Evolutionary conservation across 2,888 invertebrate genomes (phyloP), one percentile per base, ranked within the genome.

Genomic region (Mellilla xanthometata): DNA sequence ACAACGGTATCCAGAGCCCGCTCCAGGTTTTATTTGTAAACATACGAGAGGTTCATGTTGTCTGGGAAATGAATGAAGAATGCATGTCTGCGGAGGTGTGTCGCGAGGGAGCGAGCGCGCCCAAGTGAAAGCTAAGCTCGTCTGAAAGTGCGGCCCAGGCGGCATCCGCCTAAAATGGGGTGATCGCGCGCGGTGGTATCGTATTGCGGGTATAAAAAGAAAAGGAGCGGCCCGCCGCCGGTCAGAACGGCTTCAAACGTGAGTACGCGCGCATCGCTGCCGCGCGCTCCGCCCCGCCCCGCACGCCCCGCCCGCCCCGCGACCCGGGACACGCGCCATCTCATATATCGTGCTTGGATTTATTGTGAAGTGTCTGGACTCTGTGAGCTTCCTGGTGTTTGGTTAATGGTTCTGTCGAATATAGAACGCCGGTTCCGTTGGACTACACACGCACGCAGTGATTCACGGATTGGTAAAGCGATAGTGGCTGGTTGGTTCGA

Each of bases 161-260:
- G 72, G 77, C 78, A 87, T 88, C 88, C 89, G 77, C 89, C 89
- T 88, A 90, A 89, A 90, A 89, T 88, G 88, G 89, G 89, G 85
- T 83, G 87, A 79, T 85, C 82, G 81, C 65, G 78, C 58, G 77
- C 73, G 71, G 68, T 74, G 90, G 94, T 93, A 93, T 95, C 94
- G 93, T 93, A 92, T 94, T 94, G 92, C 95, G 91, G 86, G 94
- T 94, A 94, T 95, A 94, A 94, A 94, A 94, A 92, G 91, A 91
- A 91, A 88, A 88, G 81, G 81, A 81, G 88, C 91, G 90, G 91
- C 92, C 91, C 92, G 92, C 92, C 91, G 92, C 93, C 93, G 94
- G 94, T 95, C 96, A 97, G 96, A 96, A 96, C 96, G 96, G 96
- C 96, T 96, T 95, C 95, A 94, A 96, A 95, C 96, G 96, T 96